Conservation (phyloP, 2,113 vertebrate species). For the Megaptera novaeangliae region DNA sequence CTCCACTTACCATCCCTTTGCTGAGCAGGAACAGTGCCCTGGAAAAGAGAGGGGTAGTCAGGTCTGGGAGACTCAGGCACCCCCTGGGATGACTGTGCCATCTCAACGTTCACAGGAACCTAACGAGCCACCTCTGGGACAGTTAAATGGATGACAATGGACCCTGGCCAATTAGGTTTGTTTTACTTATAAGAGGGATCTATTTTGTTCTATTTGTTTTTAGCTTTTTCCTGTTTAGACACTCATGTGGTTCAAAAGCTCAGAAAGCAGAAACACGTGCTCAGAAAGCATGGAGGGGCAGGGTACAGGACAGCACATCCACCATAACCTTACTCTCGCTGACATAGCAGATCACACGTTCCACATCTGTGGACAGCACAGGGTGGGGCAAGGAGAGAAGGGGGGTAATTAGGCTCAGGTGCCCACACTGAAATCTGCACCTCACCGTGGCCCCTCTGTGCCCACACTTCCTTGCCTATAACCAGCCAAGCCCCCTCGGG, state of each 20-base stretch:
- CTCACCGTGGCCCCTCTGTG: too few species aligned
- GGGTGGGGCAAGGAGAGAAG: not conserved
- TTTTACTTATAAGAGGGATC: not conserved
- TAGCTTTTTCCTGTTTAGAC: not conserved
- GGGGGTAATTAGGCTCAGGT: not conserved
- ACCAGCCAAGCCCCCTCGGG: not conserved
- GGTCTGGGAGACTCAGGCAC: not conserved
- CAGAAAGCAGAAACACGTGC: not conserved
- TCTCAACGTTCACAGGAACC: not conserved
- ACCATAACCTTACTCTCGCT: not conserved
- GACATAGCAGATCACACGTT: not conserved
- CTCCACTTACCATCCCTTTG: constrained; percentile 96
- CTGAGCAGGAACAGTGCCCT: constrained; percentile 97
- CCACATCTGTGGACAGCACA: not conserved
- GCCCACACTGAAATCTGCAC: not conserved
- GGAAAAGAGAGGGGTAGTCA: constrained; percentile 60
- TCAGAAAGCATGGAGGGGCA: not conserved
- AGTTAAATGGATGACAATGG: not conserved
- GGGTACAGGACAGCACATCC: not conserved
- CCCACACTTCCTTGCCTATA: not conserved
- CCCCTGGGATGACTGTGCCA: not conserved
- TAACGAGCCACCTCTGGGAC: not conserved
- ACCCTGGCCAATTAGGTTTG: not conserved
- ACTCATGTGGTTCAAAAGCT: not conserved
- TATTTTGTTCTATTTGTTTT: not conserved